These are phyloP conservation scores for Plebejus melissa DNA, from an alignment of 2,888 invertebrate species.

Conservation along the genomic window DNA sequence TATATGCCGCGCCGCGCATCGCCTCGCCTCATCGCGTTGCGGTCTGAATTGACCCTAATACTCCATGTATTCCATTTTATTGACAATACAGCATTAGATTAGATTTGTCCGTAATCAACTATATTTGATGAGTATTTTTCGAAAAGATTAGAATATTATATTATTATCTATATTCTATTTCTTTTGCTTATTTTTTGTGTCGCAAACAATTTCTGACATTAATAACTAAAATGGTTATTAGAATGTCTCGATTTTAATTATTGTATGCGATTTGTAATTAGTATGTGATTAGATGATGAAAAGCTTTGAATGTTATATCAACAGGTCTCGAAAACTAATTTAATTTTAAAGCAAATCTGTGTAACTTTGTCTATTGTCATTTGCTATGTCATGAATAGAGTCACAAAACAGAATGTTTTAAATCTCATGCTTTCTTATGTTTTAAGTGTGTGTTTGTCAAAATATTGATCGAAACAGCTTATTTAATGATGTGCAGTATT, in stretches of 20 bases:
- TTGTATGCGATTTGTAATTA: not conserved
- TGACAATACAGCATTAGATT: constrained; percentile 30
- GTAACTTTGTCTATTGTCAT: not conserved
- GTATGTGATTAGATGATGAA: not conserved
- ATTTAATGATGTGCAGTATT: constrained; percentile 40
- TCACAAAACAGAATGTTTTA: not conserved
- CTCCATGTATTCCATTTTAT: constrained; percentile 25
- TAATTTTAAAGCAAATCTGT: not conserved
- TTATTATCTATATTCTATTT: not conserved
- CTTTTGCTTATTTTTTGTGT: not conserved
- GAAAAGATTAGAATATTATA: not conserved
- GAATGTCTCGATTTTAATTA: not conserved
- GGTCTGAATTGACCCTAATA: not conserved
- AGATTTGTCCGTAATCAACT: constrained; percentile 29
- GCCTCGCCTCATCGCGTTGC: no score
- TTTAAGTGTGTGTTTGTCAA: not conserved
- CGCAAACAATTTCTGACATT: not conserved
- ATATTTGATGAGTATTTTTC: not conserved
- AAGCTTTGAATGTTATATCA: not conserved
- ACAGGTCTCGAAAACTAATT: not conserved
- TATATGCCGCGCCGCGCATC: no score
- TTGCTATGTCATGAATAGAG: not conserved
- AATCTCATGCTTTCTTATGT: constrained; percentile 5
- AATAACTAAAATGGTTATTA: not conserved
- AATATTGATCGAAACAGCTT: not conserved